Evolutionary conservation across 2,113 vertebrate species (phyloP).

Genomic region (Microcebus tavaratra): DNA sequence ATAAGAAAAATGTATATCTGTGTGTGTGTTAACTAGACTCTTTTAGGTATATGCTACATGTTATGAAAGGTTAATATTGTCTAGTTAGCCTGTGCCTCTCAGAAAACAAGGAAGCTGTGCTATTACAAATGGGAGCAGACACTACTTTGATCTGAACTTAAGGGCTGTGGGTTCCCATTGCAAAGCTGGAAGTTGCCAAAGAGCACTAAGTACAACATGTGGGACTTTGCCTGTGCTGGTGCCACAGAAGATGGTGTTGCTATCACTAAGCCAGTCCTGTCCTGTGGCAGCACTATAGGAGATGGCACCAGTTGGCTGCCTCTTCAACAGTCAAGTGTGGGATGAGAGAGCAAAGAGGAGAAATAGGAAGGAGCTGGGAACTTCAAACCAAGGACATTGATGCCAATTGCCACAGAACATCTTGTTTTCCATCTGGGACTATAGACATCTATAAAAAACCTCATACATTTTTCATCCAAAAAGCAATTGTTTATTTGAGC

Average conservation of each 20-base stretch:
- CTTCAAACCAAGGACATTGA: not conserved
- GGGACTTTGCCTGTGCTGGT: not conserved
- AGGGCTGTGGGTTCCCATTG: not conserved
- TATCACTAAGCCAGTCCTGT: not conserved
- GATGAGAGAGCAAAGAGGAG: not conserved
- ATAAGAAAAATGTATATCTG: not conserved
- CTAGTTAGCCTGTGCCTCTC: not conserved
- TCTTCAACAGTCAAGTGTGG: not conserved
- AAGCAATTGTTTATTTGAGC: not conserved
- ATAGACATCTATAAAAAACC: not conserved
- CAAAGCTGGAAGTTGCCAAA: not conserved
- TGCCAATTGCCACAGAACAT: not conserved
- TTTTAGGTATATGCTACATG: not conserved
- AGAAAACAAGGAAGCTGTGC: not conserved
- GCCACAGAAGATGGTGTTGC: not conserved
- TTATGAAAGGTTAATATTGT: not conserved
- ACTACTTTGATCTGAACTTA: not conserved
- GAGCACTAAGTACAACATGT: not conserved
- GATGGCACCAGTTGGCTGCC: not conserved
- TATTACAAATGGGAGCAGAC: not conserved
- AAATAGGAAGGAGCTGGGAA: not conserved
- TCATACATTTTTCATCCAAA: not conserved
- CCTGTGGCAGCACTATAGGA: not conserved
- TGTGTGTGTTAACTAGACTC: not conserved
- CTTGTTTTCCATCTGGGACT: not conserved